phyloP scores from a whole-genome alignment of 1,140 invertebrate species.

The Frieseomelitta varia region DNA sequence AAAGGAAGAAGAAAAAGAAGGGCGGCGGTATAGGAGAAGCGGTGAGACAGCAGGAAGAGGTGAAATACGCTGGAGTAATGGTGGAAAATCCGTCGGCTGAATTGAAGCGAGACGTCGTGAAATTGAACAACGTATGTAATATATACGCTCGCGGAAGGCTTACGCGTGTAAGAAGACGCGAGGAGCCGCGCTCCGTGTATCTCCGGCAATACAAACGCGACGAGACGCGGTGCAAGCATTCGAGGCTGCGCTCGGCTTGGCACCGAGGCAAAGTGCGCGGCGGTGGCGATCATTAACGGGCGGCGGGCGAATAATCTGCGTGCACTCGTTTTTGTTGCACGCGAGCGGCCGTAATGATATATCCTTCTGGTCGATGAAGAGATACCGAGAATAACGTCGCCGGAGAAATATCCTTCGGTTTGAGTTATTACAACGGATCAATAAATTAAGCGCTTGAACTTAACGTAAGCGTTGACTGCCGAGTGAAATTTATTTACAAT shows the following conservation, averaged over 20 bases:
- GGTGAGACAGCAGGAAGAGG: constrained; percentile 36
- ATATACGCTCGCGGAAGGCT: constrained; percentile 60
- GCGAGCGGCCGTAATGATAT: neutral
- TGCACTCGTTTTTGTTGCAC: neutral
- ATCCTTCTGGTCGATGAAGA: neutral
- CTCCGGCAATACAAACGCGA: constrained; percentile 2
- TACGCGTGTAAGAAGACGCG: constrained; percentile 52
- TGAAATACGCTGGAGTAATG: constrained; percentile 71
- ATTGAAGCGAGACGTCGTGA: constrained; percentile 79
- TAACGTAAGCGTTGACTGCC: too few relatives aligned
- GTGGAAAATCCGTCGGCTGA: constrained; percentile 79
- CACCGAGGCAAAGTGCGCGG: neutral
- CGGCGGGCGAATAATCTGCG: neutral
- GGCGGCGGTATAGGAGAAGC: neutral
- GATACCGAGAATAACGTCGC: neutral
- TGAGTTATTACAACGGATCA: neutral
- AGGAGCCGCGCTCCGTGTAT: constrained; percentile 15
- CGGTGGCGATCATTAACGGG: constrained; percentile 27
- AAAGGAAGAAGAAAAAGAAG: neutral
- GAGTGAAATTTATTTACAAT: too few relatives aligned
- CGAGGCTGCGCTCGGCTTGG: neutral
- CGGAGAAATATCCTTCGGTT: neutral
- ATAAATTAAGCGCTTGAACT: neutral
- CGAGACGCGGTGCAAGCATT: neutral
- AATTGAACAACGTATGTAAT: constrained; percentile 80